Conservation (phyloP, 2,113 vertebrate species). For the Salvelinus namaycush region DNA sequence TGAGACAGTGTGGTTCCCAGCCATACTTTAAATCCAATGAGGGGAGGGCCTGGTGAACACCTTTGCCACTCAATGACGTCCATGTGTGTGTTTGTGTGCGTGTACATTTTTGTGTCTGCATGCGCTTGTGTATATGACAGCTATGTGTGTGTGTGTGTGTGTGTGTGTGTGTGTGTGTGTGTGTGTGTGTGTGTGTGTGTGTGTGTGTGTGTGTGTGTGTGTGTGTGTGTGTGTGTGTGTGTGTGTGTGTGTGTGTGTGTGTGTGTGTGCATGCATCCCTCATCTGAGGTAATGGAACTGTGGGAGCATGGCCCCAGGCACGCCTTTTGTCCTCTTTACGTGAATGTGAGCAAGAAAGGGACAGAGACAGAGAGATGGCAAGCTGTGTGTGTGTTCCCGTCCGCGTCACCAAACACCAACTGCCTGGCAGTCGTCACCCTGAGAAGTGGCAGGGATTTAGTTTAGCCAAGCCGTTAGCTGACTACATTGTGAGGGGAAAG, state of each 20-base stretch:
- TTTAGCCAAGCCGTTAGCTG: slow-evolving; percentile 26
- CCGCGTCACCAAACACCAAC: slow-evolving; percentile 20
- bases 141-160: slow-evolving; percentile 3
- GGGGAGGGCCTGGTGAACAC: slow-evolving; percentile 35
- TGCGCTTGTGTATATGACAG: neutral
- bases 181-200: neutral
- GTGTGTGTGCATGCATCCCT: neutral
- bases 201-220: slow-evolving; percentile 20
- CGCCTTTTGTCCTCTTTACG: slow-evolving; percentile 53
- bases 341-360: slow-evolving; percentile 16
- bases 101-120: slow-evolving; percentile 6
- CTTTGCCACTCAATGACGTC: slow-evolving; percentile 41
- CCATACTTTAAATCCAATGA: slow-evolving; percentile 56
- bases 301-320: slow-evolving; percentile 49
- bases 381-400: slow-evolving; percentile 25
- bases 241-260: neutral
- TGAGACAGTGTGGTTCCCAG: slow-evolving; percentile 28
- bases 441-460: slow-evolving; percentile 34
- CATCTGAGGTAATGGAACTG: slow-evolving; percentile 52
- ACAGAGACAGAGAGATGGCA: slow-evolving; percentile 28
- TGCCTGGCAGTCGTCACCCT: slow-evolving; percentile 19
- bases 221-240: slow-evolving; percentile 4
- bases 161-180: slow-evolving; percentile 13
- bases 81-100: slow-evolving; percentile 14
- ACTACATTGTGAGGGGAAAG: slow-evolving; percentile 15